phyloP scores from a whole-genome alignment of 1,140 invertebrate species.

The Lasioglossum albipes region DNA sequence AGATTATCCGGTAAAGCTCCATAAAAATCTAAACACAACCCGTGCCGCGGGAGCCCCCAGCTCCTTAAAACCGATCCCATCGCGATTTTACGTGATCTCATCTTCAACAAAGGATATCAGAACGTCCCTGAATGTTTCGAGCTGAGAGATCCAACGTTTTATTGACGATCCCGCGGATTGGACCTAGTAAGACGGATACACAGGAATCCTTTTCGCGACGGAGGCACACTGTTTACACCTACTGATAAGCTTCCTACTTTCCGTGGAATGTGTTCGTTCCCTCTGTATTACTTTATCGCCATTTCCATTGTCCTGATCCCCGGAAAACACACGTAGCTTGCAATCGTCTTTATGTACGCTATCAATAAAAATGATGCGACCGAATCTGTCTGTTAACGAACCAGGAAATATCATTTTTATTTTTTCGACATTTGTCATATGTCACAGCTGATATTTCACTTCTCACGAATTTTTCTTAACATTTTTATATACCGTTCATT shows the following conservation, averaged over 20 bases:
- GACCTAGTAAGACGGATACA: constrained; percentile 46
- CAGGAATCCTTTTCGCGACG: constrained; percentile 46
- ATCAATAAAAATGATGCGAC: no score
- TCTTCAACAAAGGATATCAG: constrained; percentile 53
- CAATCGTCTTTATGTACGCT: no score
- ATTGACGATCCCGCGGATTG: constrained; percentile 55
- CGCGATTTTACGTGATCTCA: constrained; percentile 59
- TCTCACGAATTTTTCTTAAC: no score
- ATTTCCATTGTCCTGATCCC: constrained; percentile 14
- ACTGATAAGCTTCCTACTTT: constrained; percentile 48
- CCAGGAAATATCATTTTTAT: no score
- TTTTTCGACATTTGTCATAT: no score
- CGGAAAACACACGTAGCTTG: background rate
- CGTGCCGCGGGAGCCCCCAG: background rate
- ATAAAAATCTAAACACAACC: constrained; percentile 61
- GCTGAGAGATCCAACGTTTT: constrained; percentile 52
- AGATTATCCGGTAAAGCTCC: constrained; percentile 55
- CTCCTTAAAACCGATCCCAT: constrained; percentile 51
- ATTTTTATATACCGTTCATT: no score
- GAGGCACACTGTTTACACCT: constrained; percentile 29
- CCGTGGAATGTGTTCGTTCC: constrained; percentile 1
- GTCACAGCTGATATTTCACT: no score
- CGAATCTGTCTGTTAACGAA: no score
- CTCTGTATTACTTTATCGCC: background rate
- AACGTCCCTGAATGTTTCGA: constrained; percentile 32